Percentiles rank a stretch among this genome's conserved stretches.
phyloP scores from a whole-genome alignment of 2,113 vertebrate genomes.

The Amblyornis subalaris region DNA sequence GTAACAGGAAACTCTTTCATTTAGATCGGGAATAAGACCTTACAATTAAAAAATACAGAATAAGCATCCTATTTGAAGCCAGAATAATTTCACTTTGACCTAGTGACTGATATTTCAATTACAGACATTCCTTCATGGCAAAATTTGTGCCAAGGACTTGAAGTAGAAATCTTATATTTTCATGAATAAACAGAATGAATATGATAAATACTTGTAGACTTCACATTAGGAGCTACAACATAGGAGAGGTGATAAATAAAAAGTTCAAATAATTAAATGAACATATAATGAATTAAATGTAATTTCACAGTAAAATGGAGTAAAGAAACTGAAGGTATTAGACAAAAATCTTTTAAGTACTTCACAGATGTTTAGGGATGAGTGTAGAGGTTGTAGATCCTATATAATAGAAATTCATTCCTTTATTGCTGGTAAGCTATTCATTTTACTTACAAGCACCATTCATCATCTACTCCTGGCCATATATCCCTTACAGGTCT shows the following conservation, averaged over 20 bases:
- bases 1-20: neutral
- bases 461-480: neutral
- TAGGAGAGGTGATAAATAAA: neutral
- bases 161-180: neutral
- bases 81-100: neutral
- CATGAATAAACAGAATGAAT: neutral
- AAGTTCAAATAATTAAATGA: neutral
- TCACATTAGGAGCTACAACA: neutral
- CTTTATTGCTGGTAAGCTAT: neutral
- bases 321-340: neutral
- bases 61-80: neutral
- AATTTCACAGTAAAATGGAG: neutral
- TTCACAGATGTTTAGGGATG: neutral
- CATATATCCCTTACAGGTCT: neutral
- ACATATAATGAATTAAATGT: neutral
- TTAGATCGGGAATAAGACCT: neutral
- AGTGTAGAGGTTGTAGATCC: neutral
- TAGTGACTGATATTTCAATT: neutral
- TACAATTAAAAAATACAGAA: neutral
- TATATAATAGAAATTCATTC: neutral
- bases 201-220: neutral
- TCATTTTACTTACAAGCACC: neutral
- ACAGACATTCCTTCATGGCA: neutral
- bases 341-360: neutral
- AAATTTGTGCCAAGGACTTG: neutral